phyloP scores from a whole-genome alignment of 2,888 invertebrate species.

The Lysandra coridon region DNA sequence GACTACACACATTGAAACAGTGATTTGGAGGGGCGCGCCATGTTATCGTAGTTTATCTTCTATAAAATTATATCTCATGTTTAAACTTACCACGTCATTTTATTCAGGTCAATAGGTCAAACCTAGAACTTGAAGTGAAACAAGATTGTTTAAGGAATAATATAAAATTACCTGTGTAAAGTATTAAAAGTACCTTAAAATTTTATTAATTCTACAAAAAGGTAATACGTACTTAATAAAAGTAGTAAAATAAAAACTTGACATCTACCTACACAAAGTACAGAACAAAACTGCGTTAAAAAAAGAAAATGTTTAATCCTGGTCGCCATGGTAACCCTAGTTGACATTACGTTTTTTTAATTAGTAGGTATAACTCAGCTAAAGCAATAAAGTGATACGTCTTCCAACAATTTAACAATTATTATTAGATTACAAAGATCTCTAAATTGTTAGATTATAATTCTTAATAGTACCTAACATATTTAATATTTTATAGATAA shows the following conservation, averaged over 20 bases:
- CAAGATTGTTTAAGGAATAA: not conserved
- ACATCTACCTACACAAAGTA: not conserved
- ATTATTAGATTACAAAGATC: no score
- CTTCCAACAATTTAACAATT: not conserved
- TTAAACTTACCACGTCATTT: constrained; percentile 20
- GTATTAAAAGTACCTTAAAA: not conserved
- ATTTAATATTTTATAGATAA: no score
- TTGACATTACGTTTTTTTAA: not conserved
- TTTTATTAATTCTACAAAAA: not conserved
- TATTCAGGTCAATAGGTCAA: constrained; percentile 19
- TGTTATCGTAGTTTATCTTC: no score
- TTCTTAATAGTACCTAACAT: no score
- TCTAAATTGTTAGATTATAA: no score
- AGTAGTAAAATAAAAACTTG: not conserved
- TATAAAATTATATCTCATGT: not conserved
- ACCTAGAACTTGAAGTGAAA: not conserved
- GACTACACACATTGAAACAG: no score
- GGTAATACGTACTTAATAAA: not conserved
- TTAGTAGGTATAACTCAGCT: not conserved
- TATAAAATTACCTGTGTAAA: not conserved
- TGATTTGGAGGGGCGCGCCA: no score
- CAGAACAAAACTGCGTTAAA: not conserved
- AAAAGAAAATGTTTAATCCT: not conserved
- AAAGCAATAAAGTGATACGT: not conserved
- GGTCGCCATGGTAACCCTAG: not conserved